A percentile compares a stretch with the other conserved stretches of the same genome.
Conservation (phyloP, 2,797 vertebrate species). For the Melanotaenia pygmaea region DNA sequence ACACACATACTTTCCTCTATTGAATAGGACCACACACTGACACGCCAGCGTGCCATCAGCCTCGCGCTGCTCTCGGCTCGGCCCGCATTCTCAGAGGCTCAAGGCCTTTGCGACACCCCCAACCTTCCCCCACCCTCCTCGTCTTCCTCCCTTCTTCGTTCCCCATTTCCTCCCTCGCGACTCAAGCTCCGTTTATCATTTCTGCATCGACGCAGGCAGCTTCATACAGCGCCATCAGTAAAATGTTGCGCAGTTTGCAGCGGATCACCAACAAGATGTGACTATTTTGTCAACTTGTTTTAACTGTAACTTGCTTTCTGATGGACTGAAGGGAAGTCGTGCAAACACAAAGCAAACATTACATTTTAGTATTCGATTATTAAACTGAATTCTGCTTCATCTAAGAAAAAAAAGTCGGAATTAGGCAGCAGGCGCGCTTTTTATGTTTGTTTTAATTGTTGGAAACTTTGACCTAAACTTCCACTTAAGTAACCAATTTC, state of each 20-base stretch:
- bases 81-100: constrained; percentile 79
- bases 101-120: constrained; percentile 39
- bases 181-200: constrained; percentile 70
- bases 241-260: constrained; percentile 44
- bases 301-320: not conserved
- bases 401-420: not conserved
- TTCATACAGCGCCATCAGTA: constrained; percentile 62
- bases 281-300: constrained; percentile 1
- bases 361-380: not conserved
- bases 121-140: not conserved
- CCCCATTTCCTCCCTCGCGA: not conserved
- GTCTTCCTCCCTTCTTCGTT: accelerated
- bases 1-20: constrained; percentile 71
- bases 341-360: not conserved
- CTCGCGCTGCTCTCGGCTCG: constrained; percentile 72
- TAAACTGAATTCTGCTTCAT: not conserved
- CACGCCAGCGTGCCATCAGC: constrained; percentile 92
- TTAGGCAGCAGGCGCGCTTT: not conserved
- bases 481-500: not conserved
- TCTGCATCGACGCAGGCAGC: constrained; percentile 71
- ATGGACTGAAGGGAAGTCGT: not conserved
- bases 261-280: constrained; percentile 22
- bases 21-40: constrained; percentile 98
- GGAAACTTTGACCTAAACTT: not conserved
- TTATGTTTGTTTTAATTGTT: not conserved